phyloP scores from a whole-genome alignment of 2,113 vertebrate species.

The Edolisoma coerulescens region DNA sequence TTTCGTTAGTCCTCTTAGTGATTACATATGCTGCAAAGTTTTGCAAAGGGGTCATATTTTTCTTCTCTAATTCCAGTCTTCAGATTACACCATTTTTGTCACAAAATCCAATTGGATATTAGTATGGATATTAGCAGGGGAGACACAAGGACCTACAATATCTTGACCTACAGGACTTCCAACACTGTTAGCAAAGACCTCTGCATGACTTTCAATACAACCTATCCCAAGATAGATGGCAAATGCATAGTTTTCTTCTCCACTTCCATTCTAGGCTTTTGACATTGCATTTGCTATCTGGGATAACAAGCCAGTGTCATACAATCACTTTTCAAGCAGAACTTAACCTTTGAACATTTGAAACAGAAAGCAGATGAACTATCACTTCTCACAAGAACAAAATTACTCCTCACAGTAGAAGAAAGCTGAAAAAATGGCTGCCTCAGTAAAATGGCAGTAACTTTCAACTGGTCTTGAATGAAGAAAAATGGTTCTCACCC shows the following conservation, averaged over 20 bases:
- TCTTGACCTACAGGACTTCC: not conserved
- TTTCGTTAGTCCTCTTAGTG: not conserved
- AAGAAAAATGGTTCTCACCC: slow-evolving; percentile 78
- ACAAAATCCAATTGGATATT: not conserved
- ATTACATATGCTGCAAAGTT: not conserved
- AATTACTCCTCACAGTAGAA: not conserved
- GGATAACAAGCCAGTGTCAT: not conserved
- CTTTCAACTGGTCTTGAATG: not conserved
- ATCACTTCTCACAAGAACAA: not conserved
- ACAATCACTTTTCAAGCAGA: not conserved
- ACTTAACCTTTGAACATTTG: not conserved
- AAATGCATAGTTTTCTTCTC: not conserved
- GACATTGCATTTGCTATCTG: not conserved
- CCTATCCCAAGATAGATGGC: not conserved
- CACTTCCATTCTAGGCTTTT: not conserved
- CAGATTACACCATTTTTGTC: not conserved
- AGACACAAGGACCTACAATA: not conserved
- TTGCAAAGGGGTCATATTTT: not conserved
- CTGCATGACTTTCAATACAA: not conserved
- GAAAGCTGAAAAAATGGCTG: not conserved
- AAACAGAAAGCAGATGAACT: not conserved
- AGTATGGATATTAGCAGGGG: not conserved
- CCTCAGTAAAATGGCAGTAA: not conserved
- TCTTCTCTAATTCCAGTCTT: not conserved
- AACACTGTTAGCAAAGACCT: not conserved